Percentiles rank a stretch among this genome's conserved stretches.
Evolutionary conservation across 2,113 vertebrate genomes (phyloP).

Genomic region (Trinectes maculatus): DNA sequence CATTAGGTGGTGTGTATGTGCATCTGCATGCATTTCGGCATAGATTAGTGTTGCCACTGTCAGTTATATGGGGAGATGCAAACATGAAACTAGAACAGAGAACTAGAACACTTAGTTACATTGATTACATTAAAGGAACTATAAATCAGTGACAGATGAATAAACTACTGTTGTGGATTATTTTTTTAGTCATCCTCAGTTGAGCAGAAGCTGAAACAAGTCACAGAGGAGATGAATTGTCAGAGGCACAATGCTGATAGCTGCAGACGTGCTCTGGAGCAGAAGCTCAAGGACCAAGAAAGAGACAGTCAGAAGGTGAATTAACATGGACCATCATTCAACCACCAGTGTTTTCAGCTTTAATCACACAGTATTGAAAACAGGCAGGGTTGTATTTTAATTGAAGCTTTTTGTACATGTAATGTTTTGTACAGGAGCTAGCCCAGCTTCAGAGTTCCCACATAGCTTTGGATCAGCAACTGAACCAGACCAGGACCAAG

Average conservation of each 20-base stretch:
- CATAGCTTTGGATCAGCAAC: conserved; percentile 84
- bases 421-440: conserved; percentile 81
- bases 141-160: neutral
- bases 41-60: no score
- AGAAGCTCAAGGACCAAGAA: conserved; percentile 90
- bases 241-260: conserved; percentile 92
- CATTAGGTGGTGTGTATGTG: neutral
- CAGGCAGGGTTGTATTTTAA: neutral
- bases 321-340: neutral
- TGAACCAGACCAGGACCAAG: conserved; percentile 82
- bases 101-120: neutral
- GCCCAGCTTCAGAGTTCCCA: conserved; percentile 83
- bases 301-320: conserved; percentile 90
- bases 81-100: no score
- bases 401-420: neutral
- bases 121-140: neutral
- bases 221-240: conserved; percentile 90
- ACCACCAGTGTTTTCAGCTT: neutral
- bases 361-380: neutral
- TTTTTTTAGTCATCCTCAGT: conserved; percentile 78
- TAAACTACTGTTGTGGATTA: conserved; percentile 2
- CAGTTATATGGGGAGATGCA: no score
- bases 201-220: conserved; percentile 89
- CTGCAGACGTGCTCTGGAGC: conserved; percentile 83
- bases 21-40: no score